Evolutionary conservation across 2,113 vertebrate species (phyloP), one percentile per base, ranked within the genome.

Genomic region (Amblyornis subalaris): DNA sequence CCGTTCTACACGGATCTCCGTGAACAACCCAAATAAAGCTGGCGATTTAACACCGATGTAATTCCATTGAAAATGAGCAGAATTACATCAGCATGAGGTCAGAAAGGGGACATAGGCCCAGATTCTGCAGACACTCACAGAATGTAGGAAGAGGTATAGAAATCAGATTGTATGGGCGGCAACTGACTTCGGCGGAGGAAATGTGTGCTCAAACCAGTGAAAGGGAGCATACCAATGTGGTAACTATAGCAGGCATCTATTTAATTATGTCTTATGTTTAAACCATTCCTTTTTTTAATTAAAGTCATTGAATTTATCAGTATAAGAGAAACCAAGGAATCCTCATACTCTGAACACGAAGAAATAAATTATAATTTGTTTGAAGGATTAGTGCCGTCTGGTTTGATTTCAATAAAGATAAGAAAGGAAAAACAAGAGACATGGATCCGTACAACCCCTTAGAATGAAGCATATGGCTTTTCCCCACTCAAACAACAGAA

Each of bases 381-480:
- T 79, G 85, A 96, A 83, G 95, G 90, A 98, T 97, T 97, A 97
- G 87, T 93, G 88, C 53, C 4, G 4, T 95, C 93, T 97, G 76
- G 94, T 97, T 97, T 97, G 96, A 97, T 97, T 97, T 97, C 97
- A 97, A 97, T 98, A 96, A 98, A 96, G 97, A 95, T 96, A 97
- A 97, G 89, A 93, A 85, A 85, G 83, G 78, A 95, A 97, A 94
- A 96, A 95, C 84, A 95, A 38, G 97, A 98, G 79, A 82, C 85
- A 88, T 62, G 95, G 93, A 94, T 94, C 70, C 76, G 85, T 95
- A 79, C 86, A 96, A 88, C 60, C 35, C 44, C 75, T 92, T 90
- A 94, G 80, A 97, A 96, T 55, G 58, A 96, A 92, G 67, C 78
- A 94, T 54, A 25, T 53, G 38, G 50, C 60, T 94, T 81, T 78